These are phyloP conservation scores for Halesus radiatus DNA, from an alignment of 1,140 invertebrate genomes.

Conservation along the genomic window DNA sequence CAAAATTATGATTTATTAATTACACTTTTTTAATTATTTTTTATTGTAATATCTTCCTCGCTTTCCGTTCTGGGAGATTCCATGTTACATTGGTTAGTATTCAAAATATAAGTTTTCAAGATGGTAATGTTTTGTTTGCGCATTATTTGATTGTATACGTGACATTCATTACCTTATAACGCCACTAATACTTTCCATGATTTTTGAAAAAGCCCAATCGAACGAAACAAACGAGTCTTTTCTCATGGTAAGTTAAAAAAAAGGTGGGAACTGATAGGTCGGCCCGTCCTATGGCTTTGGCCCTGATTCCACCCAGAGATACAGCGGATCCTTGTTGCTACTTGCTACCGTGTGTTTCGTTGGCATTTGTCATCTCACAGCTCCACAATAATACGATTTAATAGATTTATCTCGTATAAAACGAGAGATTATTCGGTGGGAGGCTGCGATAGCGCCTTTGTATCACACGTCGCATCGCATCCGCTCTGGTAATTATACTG, in stretches of 20 bases:
- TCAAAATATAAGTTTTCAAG: no score
- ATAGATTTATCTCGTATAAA: constrained; percentile 42
- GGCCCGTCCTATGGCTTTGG: neutral
- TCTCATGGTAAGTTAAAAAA: neutral
- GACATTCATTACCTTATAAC: no score
- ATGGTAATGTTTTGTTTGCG: no score
- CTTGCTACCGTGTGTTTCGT: constrained; percentile 51
- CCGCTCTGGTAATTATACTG: neutral
- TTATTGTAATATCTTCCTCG: no score
- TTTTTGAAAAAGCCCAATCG: no score
- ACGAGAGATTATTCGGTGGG: constrained; percentile 41
- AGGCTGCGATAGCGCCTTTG: neutral
- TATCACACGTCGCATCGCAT: neutral
- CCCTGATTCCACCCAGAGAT: neutral
- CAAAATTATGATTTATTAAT: no score
- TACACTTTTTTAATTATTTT: no score
- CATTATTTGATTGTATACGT: no score
- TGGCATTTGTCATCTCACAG: constrained; percentile 51
- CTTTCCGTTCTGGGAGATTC: no score
- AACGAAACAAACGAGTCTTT: neutral
- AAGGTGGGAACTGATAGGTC: neutral
- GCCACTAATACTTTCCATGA: no score
- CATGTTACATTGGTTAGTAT: no score
- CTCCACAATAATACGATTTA: constrained; percentile 7
- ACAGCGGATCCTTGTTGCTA: constrained; percentile 5